These are phyloP conservation scores for Sebastes matsubarae DNA, from an alignment of 2,797 vertebrate species.

Conservation along the genomic window DNA sequence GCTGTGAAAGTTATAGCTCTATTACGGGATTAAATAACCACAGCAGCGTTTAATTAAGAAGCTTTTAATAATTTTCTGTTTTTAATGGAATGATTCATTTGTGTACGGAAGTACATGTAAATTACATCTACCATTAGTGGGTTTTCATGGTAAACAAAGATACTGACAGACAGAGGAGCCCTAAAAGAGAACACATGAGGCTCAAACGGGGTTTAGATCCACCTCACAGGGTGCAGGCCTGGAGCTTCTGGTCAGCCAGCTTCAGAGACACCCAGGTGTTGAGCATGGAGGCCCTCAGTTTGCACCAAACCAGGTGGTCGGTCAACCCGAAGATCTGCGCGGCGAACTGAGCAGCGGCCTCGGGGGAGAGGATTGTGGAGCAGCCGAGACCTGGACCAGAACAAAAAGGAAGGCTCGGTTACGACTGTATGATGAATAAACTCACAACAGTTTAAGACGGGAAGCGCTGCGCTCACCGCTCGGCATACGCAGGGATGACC, in stretches of 20 bases:
- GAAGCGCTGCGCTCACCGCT: slow-evolving; percentile 84
- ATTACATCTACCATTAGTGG: slow-evolving; percentile 9
- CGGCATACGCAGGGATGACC: slow-evolving; percentile 96
- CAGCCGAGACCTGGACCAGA: slow-evolving; percentile 88
- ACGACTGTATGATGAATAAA: neutral
- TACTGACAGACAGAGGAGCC: neutral
- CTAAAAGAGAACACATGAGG: neutral
- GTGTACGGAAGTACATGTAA: slow-evolving; percentile 10
- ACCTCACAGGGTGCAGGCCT: slow-evolving; percentile 85
- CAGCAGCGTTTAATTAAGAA: slow-evolving; percentile 6
- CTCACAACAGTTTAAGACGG: too few species aligned
- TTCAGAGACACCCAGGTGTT: slow-evolving; percentile 96
- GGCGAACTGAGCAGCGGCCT: slow-evolving; percentile 93
- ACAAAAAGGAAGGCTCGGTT: neutral
- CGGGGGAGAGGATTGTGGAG: slow-evolving; percentile 92
- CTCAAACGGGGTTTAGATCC: neutral
- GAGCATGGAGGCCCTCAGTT: slow-evolving; percentile 89
- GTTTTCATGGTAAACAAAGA: slow-evolving; percentile 30
- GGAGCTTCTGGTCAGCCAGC: slow-evolving; percentile 91
- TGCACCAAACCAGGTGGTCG: slow-evolving; percentile 94
- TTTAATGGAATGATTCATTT: slow-evolving; percentile 61
- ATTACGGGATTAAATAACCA: neutral
- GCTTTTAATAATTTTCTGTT: slow-evolving; percentile 1
- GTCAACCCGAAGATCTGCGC: slow-evolving; percentile 94
- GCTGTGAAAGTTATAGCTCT: too few species aligned